Evolutionary conservation across 2,113 vertebrate genomes (phyloP).

Genomic region (Petaurus breviceps): DNA sequence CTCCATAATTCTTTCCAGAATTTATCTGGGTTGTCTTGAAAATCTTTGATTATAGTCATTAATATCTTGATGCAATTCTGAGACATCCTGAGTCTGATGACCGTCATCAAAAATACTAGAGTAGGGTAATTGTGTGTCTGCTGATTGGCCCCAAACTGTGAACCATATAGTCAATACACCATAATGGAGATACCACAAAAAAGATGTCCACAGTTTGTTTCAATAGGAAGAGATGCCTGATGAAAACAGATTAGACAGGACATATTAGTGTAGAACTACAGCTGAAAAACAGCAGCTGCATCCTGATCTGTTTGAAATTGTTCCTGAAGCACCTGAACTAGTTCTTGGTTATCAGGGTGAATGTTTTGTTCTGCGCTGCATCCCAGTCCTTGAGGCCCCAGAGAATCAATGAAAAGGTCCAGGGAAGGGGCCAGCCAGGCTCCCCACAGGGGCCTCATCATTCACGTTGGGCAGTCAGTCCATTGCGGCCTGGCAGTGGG

Average conservation of each 20-base stretch:
- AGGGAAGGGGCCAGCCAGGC: background rate
- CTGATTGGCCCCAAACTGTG: constrained; percentile 98
- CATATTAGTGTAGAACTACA: constrained; percentile 96
- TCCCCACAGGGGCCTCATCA: background rate
- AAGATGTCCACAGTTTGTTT: constrained; percentile 98
- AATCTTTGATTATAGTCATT: constrained; percentile 96
- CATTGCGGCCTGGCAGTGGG: too few species aligned
- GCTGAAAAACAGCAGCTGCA: constrained; percentile 85
- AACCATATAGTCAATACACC: constrained; percentile 96
- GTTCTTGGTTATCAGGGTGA: too few species aligned
- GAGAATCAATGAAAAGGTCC: background rate
- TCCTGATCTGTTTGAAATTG: constrained; percentile 81
- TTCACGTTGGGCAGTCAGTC: background rate
- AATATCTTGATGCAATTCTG: constrained; percentile 89
- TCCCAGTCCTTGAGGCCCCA: background rate
- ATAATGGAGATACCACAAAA: constrained; percentile 98
- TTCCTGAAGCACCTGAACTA: too few species aligned
- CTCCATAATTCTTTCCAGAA: constrained; percentile 95
- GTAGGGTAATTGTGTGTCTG: constrained; percentile 96
- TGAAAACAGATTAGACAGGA: constrained; percentile 97
- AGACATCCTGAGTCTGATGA: constrained; percentile 86
- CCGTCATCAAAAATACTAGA: constrained; percentile 93
- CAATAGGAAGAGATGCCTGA: constrained; percentile 94
- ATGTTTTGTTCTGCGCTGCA: too few species aligned
- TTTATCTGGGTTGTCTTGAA: constrained; percentile 95